Percentiles rank a stretch among this genome's conserved stretches.
Evolutionary conservation across 2,113 vertebrate genomes (phyloP).

Genomic region (Benitochromis conjunctus): DNA sequence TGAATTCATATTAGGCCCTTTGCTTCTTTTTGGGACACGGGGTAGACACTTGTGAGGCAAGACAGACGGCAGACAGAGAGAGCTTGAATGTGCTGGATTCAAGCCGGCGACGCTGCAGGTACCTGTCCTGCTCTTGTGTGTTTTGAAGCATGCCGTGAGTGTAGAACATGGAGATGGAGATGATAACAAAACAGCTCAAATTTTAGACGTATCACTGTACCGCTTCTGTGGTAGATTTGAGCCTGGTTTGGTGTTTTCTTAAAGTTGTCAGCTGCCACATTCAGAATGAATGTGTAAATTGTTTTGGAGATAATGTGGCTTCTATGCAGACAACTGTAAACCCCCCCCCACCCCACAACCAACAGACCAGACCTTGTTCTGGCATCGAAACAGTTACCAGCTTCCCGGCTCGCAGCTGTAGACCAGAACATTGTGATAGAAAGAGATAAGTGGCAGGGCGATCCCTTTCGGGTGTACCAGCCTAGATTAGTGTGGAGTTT

Average conservation of each 20-base stretch:
- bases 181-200: not conserved
- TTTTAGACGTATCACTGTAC: not conserved
- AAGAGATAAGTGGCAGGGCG: not conserved
- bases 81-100: not conserved
- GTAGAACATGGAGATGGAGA: not conserved
- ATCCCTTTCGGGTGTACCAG: not conserved
- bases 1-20: not conserved
- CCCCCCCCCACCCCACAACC: not conserved
- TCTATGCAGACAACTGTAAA: not conserved
- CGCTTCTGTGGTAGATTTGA: not conserved
- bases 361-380: not conserved
- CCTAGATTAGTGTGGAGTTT: not conserved
- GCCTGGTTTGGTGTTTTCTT: not conserved
- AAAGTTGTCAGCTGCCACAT: not conserved
- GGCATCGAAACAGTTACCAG: not conserved
- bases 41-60: not conserved
- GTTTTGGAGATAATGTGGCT: not conserved
- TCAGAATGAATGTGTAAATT: not conserved
- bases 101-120: not conserved
- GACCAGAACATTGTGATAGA: constrained; percentile 8
- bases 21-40: not conserved
- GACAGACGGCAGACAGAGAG: not conserved
- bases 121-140: not conserved
- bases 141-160: not conserved
- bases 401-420: not conserved